A percentile compares a stretch with the other conserved stretches of the same genome.
phyloP scores from a whole-genome alignment of 2,113 vertebrate genomes.

The Eudyptes chrysolophus region DNA sequence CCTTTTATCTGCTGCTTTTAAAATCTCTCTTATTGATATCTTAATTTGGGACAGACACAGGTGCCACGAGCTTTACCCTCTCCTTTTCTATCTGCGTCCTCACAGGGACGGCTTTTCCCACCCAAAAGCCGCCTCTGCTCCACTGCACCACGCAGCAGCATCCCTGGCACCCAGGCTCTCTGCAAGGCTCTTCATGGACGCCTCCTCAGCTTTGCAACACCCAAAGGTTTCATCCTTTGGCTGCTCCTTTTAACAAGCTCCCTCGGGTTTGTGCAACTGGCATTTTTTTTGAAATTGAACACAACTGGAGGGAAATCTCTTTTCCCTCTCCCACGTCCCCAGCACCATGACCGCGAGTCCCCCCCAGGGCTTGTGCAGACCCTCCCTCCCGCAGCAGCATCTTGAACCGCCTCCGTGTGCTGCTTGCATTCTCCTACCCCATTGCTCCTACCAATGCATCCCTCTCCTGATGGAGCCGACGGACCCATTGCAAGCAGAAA shows the following conservation, averaged over 20 bases:
- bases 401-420: background rate
- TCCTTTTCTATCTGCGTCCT: background rate
- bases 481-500: background rate
- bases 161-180: background rate
- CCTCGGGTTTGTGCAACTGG: background rate
- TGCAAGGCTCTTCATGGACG: too few relatives aligned
- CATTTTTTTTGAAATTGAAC: background rate
- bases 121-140: background rate
- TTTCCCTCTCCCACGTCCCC: background rate
- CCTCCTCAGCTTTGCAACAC: background rate
- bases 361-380: background rate
- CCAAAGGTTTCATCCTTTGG: background rate
- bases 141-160: background rate
- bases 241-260: background rate
- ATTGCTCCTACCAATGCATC: background rate
- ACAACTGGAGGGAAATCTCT: background rate
- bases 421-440: background rate
- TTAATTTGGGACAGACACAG: background rate
- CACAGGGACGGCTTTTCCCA: background rate
- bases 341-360: accelerated
- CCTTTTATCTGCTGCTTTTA: background rate
- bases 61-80: background rate
- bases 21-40: background rate
- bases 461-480: accelerated
- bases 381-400: background rate